phyloP scores from a whole-genome alignment of 2,113 vertebrate species.

The Oriolus oriolus region DNA sequence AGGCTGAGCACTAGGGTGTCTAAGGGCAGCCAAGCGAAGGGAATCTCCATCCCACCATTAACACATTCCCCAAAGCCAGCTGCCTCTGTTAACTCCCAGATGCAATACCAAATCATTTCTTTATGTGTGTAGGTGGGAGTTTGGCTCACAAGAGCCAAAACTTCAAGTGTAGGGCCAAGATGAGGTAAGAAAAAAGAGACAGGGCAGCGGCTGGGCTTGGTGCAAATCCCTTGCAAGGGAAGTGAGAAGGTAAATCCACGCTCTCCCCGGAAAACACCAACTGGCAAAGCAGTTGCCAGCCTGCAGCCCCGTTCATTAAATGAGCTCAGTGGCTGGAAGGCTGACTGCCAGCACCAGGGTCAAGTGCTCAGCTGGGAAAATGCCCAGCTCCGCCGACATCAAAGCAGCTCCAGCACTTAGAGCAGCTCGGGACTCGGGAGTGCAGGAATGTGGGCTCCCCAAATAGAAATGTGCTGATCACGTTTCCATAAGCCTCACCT shows the following conservation, averaged over 20 bases:
- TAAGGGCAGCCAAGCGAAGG: neutral
- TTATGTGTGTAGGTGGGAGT: fast-evolving
- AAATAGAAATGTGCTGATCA: neutral
- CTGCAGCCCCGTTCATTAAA: neutral
- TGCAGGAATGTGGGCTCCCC: neutral
- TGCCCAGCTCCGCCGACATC: neutral
- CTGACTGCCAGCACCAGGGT: neutral
- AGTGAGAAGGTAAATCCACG: neutral
- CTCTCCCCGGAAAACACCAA: neutral
- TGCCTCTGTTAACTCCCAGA: neutral
- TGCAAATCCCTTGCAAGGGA: neutral
- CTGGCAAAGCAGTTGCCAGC: neutral
- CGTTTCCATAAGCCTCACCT: neutral
- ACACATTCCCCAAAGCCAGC: neutral
- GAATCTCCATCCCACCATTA: neutral
- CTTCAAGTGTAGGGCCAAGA: fast-evolving
- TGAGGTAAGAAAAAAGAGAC: neutral
- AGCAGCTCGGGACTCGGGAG: neutral
- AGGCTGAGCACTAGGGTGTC: neutral
- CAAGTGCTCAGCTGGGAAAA: neutral
- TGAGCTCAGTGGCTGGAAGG: neutral
- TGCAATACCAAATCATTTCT: neutral
- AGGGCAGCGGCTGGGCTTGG: fast-evolving
- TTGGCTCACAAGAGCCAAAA: neutral
- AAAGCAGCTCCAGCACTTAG: neutral